Percentiles rank a stretch among this genome's conserved stretches.
Evolutionary conservation across 2,113 vertebrate genomes (phyloP).

Genomic region (Pavo muticus): DNA sequence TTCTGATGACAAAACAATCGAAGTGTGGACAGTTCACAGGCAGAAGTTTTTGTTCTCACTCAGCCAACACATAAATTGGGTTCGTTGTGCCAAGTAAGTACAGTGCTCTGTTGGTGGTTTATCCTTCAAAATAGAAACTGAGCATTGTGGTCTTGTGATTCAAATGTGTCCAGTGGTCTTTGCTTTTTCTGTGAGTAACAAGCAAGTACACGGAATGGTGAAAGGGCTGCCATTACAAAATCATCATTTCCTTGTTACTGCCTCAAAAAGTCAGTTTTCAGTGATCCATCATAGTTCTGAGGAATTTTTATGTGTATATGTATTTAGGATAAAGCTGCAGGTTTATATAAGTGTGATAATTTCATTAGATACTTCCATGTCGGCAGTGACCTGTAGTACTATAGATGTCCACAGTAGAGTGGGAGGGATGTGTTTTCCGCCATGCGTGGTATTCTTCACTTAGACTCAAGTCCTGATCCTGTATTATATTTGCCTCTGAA

Average conservation of each 20-base stretch:
- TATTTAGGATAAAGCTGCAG: neutral
- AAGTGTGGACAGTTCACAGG: conserved; percentile 94
- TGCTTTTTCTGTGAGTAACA: neutral
- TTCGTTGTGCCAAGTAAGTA: conserved; percentile 94
- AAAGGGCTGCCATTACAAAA: neutral
- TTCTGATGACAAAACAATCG: conserved; percentile 95
- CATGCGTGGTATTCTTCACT: neutral
- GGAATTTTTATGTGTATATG: neutral
- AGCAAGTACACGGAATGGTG: neutral
- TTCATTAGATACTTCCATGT: neutral
- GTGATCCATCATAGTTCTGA: neutral
- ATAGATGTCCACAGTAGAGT: neutral
- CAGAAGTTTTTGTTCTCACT: conserved; percentile 97
- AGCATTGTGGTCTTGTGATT: neutral
- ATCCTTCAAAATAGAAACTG: neutral
- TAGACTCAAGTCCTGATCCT: neutral
- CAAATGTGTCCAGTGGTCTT: neutral
- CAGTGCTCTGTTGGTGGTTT: neutral
- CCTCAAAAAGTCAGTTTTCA: neutral
- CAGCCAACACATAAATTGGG: conserved; percentile 97
- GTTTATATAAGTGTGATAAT: neutral
- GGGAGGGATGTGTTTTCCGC: neutral
- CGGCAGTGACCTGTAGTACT: neutral
- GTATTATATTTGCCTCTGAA: neutral
- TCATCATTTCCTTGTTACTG: neutral